Base-by-base conservation (phyloP, 2,113 vertebrate species). In the Riparia riparia region DNA sequence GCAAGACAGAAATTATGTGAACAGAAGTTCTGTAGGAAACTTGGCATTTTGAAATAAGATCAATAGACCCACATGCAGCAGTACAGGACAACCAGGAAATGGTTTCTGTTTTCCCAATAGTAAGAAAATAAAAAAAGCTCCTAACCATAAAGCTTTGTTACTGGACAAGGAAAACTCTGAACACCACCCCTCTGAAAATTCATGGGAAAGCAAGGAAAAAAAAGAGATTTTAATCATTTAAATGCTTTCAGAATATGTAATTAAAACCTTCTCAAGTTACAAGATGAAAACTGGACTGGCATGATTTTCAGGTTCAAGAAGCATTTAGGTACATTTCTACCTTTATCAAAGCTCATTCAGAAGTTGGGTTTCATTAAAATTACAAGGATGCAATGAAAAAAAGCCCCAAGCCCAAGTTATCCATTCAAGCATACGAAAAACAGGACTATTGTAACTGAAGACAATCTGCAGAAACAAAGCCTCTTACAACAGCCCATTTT, bases 231-330 rank as follows among this genome's bases (percentile, higher is more conserved):
- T 74, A 56, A 70, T 82, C 14, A 83, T 79, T 84, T 66, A 86
- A 92, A 91, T 79, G 71, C 13, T 78, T 89, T n/a, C 53, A 79
- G 77, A 95, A 83, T 82, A 86, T 63, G 22, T 68, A 93, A 95
- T 63, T 88, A 77, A 83, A 95, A 68, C 61, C 68, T 91, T 57
- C 81, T 93, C 69, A 84, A 79, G 53, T 95, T 76, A 74, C 57
- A 86, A 74, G 60, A 90, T 47, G 64, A 90, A 54, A 83, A 95
- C 89, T 83, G 60, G 94, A 95, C 8, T 45, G 37, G 57, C 77
- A 69, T 9, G 81, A 89, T 89, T 95, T 95, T 97, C 91, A 92
- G 82, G 86, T 92, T 74, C 83, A 89, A 77, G 79, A 73, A 73
- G 39, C 47, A 60, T 84, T 93, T 65, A 83, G 34, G 64, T 82